Conservation (phyloP, 2,888 invertebrate species). For the Mayetiola destructor region DNA sequence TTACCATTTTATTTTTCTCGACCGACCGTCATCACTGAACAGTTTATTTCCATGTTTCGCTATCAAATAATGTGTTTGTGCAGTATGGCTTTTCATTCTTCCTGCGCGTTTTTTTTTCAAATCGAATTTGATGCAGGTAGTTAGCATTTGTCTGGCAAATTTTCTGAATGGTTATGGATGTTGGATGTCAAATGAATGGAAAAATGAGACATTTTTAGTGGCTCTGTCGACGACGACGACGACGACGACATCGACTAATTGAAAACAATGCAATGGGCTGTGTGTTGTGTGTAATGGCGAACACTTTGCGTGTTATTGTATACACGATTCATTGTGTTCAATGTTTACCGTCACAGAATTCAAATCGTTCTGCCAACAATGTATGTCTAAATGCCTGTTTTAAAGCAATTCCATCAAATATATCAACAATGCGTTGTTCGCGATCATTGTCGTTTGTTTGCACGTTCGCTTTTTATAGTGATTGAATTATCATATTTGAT, state of each 20-base stretch:
- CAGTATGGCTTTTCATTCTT: background rate
- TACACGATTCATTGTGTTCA: too few species aligned
- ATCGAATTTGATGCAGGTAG: slow-evolving; percentile 12
- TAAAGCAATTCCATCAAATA: background rate
- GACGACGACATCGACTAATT: too few species aligned
- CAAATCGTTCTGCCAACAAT: too few species aligned
- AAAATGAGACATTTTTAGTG: slow-evolving; percentile 3
- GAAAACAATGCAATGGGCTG: slow-evolving; percentile 5
- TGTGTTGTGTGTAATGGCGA: background rate
- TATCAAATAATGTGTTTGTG: background rate
- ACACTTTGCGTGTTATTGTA: slow-evolving; percentile 6
- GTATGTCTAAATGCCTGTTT: slow-evolving; percentile 1
- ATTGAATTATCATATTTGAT: slow-evolving; percentile 1
- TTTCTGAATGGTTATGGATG: background rate
- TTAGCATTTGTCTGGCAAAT: slow-evolving; percentile 4
- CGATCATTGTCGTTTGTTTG: background rate
- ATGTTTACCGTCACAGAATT: too few species aligned
- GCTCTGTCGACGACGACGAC: too few species aligned
- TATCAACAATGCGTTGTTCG: background rate
- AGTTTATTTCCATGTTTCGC: too few species aligned
- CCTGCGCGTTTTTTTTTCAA: background rate
- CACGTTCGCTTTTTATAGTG: background rate
- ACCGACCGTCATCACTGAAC: too few species aligned
- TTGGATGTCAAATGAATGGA: background rate
- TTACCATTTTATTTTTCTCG: background rate